These are phyloP conservation scores for Etheostoma cragini DNA, from an alignment of 2,113 vertebrate genomes.

Conservation along the genomic window DNA sequence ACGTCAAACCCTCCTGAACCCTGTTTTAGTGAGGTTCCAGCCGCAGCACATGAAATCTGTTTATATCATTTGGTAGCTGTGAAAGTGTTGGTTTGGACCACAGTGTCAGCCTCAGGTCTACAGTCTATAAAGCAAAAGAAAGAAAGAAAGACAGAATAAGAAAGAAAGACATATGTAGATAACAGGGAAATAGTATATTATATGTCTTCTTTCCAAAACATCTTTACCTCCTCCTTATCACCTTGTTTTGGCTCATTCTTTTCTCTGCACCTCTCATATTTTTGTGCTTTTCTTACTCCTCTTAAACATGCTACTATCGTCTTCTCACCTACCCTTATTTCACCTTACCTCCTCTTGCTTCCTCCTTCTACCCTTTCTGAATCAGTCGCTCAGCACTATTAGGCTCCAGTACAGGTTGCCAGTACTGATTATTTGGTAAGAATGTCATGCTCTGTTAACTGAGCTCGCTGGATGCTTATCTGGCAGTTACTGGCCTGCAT, in stretches of 20 bases:
- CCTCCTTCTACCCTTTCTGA: conserved; percentile 46
- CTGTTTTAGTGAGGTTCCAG: conserved; percentile 76
- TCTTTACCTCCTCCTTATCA: conserved; percentile 4
- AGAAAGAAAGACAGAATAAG: conserved; percentile 2
- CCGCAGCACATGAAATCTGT: conserved; percentile 80
- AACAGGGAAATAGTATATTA: conserved; percentile 3
- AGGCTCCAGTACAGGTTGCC: conserved; percentile 65
- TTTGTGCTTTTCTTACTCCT: neutral
- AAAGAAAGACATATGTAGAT: neutral
- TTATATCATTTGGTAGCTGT: conserved; percentile 81
- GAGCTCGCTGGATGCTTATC: conserved; percentile 85
- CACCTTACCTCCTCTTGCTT: conserved; percentile 55
- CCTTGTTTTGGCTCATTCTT: neutral
- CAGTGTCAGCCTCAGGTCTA: conserved; percentile 53
- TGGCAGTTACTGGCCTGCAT: conserved; percentile 69
- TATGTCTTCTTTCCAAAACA: neutral
- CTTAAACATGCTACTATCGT: conserved; percentile 15
- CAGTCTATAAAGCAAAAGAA: conserved; percentile 41
- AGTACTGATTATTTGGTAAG: conserved; percentile 83
- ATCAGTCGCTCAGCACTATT: conserved; percentile 72
- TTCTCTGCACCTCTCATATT: conserved; percentile 20
- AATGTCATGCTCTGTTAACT: conserved; percentile 82
- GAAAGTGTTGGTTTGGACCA: conserved; percentile 78
- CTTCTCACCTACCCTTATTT: conserved; percentile 1
- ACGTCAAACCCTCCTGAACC: conserved; percentile 61